Percentiles rank a stretch among this genome's conserved stretches.
phyloP scores from a whole-genome alignment of 2,888 invertebrate species.

The Drosophila merina region DNA sequence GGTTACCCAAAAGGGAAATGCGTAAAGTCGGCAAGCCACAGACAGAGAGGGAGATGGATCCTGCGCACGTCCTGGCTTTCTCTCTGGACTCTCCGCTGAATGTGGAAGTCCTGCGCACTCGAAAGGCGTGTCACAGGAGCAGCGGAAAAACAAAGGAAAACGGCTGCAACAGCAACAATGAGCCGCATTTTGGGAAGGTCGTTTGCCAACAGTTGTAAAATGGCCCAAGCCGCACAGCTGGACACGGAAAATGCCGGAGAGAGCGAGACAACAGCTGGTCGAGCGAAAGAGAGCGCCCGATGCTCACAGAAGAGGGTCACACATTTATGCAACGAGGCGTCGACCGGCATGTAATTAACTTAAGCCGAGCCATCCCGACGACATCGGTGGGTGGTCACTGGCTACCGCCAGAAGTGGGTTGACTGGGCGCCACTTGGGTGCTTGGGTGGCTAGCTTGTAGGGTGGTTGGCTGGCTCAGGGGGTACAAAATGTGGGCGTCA shows the following conservation, averaged over 20 bases:
- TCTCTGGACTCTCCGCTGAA: conserved; percentile 53
- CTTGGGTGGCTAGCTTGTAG: conserved; percentile 6
- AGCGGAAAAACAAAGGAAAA: conserved; percentile 33
- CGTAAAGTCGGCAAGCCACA: background rate
- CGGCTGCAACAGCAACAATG: conserved; percentile 36
- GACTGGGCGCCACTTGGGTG: background rate
- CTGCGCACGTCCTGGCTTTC: conserved; percentile 44
- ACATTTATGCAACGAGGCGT: conserved; percentile 75
- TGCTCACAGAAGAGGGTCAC: conserved; percentile 45
- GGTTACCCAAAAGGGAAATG: conserved; percentile 33
- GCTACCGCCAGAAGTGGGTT: background rate
- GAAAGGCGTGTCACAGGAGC: conserved; percentile 75
- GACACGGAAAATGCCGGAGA: conserved; percentile 30
- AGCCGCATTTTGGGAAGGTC: conserved; percentile 70
- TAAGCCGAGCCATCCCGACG: conserved; percentile 64
- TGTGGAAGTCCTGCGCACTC: conserved; percentile 64
- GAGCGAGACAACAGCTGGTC: conserved; percentile 12
- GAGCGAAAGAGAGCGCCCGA: conserved; percentile 20
- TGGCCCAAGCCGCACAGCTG: conserved; percentile 64
- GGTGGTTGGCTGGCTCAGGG: too few species aligned
- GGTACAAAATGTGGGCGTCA: conserved; percentile 16
- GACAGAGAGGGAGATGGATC: conserved; percentile 28
- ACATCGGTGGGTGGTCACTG: conserved; percentile 28
- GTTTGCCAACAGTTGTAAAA: conserved; percentile 74
- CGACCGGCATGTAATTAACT: conserved; percentile 78